These are phyloP conservation scores for Parambassis ranga DNA, from an alignment of 2,797 vertebrate species.

Conservation along the genomic window DNA sequence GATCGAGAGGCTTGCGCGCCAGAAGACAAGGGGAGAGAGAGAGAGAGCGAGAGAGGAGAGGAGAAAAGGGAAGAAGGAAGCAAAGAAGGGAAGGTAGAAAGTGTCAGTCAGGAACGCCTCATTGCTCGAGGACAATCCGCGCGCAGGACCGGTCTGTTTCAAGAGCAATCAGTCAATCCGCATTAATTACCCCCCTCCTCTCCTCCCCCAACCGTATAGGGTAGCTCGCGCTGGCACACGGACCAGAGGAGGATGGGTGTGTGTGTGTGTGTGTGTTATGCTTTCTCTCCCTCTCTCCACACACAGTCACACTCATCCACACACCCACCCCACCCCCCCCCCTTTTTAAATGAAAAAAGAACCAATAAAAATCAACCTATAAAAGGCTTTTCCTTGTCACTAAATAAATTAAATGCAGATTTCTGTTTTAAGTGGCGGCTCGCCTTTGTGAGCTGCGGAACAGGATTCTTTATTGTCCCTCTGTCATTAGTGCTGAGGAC, in stretches of 20 bases:
- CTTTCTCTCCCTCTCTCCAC: conserved; percentile 34
- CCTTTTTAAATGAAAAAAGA: conserved; percentile 74
- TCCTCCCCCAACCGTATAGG: conserved; percentile 29
- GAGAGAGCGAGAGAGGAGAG: background rate
- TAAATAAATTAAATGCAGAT: conserved; percentile 80
- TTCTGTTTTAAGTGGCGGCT: conserved; percentile 73
- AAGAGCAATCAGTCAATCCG: conserved; percentile 90
- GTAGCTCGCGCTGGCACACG: conserved; percentile 72
- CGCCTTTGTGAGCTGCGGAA: conserved; percentile 66
- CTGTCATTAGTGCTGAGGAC: conserved; percentile 68
- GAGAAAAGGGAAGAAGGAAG: conserved; percentile 25
- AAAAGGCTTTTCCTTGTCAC: conserved; percentile 77
- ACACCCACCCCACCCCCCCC: conserved; percentile 59
- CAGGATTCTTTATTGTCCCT: conserved; percentile 69
- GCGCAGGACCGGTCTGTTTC: conserved; percentile 85
- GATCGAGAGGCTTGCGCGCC: background rate
- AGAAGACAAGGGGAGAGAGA: background rate
- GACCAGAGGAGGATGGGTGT: conserved; percentile 34
- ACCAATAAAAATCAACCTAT: conserved; percentile 76
- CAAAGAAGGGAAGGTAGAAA: conserved; percentile 68
- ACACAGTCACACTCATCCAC: conserved; percentile 23
- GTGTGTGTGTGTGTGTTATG: conserved; percentile 29
- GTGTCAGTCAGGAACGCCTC: conserved; percentile 83
- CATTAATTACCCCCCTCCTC: conserved; percentile 83
- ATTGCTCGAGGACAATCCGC: conserved; percentile 82